phyloP scores from a whole-genome alignment of 2,888 invertebrate species.

The Trichogramma dendrolimi region DNA sequence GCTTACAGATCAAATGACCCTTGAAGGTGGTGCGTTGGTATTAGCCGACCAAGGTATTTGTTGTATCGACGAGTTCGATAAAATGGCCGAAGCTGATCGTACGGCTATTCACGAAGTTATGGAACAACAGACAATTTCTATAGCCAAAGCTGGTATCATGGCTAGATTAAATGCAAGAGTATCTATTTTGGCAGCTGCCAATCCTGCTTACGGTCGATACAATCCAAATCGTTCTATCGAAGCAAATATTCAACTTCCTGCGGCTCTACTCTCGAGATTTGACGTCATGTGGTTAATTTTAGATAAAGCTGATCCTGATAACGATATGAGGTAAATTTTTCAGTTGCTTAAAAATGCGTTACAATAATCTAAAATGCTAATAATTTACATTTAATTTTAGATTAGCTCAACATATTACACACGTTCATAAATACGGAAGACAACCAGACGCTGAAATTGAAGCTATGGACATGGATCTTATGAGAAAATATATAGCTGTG shows the following conservation, averaged over 20 bases:
- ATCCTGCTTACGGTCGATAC: conserved; percentile 97
- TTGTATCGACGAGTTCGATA: conserved; percentile 99
- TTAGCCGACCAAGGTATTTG: conserved; percentile 95
- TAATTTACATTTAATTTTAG: conserved; percentile 43
- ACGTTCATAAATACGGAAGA: conserved; percentile 86
- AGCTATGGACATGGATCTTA: conserved; percentile 85
- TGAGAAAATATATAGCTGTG: conserved; percentile 87
- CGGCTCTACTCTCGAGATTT: conserved; percentile 92
- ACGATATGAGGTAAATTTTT: conserved; percentile 58
- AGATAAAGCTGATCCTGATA: conserved; percentile 64
- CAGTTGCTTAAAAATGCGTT: neutral
- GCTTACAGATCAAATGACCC: conserved; percentile 92
- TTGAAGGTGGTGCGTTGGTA: conserved; percentile 95
- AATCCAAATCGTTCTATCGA: conserved; percentile 92
- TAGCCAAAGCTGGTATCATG: conserved; percentile 99
- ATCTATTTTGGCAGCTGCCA: conserved; percentile 96
- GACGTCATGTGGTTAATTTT: conserved; percentile 95
- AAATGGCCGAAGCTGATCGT: conserved; percentile 94
- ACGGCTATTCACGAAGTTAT: conserved; percentile 97
- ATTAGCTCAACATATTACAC: conserved; percentile 94
- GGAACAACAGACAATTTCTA: conserved; percentile 99
- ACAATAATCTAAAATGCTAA: neutral
- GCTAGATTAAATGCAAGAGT: conserved; percentile 96
- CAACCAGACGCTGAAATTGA: conserved; percentile 74
- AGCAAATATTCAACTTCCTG: conserved; percentile 96